Evolutionary conservation across 2,113 vertebrate species (phyloP), one percentile per base, ranked within the genome.

Genomic region (Caranx ignobilis): DNA sequence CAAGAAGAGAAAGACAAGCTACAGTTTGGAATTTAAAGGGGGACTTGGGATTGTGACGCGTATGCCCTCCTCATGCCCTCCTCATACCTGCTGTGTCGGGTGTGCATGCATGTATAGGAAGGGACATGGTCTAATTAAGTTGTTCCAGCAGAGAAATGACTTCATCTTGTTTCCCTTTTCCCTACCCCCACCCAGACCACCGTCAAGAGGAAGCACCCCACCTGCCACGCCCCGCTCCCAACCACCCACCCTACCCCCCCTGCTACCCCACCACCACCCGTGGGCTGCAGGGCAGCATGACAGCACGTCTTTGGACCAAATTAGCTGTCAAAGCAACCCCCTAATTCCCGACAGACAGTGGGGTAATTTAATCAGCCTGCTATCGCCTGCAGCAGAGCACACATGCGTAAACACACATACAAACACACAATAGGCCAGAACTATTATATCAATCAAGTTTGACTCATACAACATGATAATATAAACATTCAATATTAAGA

Each of bases 331-430:
- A 75, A 77, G 81, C 45, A 71, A 73, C 63, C 78, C 79, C 65
- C 67, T 87, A 73, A 88, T 87, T 79, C 88, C 82, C 85, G 3
- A 52, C 81, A 91, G 90, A 85, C 86, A 63, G 71, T 66, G 72
- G 72, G 75, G 65, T 93, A 92, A 93, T 93, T 92, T 82, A 91
- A 93, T 92, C 85, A 79, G 64, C 16, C 54, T 12, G 77, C 77
- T 60, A 71, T 75, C 54, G 75, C 80, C 85, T 74, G 63, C 78
- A 88, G 90, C 83, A 73, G 16, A 77, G 21, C 48, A 41, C 19
- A 26, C 73, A 71, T 74, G 34, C 45, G 52, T 8, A 75, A 50
- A 41, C 7, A 41, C 39, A 41, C 39, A 41, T 10, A 9, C 39
- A 41, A 0, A 67, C 50, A 26, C 3, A 37, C 6, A 68, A 32